Base-by-base conservation (phyloP, 2,888 invertebrate genomes). In the Salticus scenicus region DNA sequence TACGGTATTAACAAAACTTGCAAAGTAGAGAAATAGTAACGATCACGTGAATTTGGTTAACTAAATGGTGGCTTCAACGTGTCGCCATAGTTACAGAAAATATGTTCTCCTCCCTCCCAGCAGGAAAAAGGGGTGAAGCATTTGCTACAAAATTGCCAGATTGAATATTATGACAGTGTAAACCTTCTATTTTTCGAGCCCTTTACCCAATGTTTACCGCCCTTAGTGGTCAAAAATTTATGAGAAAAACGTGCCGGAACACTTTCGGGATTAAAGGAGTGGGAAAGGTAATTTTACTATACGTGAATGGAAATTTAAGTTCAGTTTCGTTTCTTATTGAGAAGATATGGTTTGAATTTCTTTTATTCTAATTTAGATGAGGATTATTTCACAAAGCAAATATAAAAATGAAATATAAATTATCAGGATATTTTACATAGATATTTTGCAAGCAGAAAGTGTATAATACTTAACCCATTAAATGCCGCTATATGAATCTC, bases 11-110 rank as follows among this genome's bases (percentile, higher is more conserved):
- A 24, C 20, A 57, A 57, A 72, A 27, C 31, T 27, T 51, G 63
- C 41, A 41, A 73, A 63, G 63, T 74, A 33, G 69, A 71, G 82
- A 82, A 82, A 82, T 75, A 82, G 71, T 82, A 75, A 31, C 66
- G 70, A 70, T 82, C 75, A 75, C 82, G 74, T 82, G 64, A 70
- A 69, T 74, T 51, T 10, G 70, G 63, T 70, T 73, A 73, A 69
- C 74, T 69, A 51, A 51, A 74, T 74, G 81, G 57, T 28, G 70
- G 63, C 70, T 69, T 82, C 75, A 82, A 71, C 70, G 70, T 70
- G 75, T 75, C 42, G 24, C 75, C 64, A 82, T 71, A 42, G 82
- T n/a, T 30, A 75, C 82, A 63, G 24, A 20, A 30, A 69, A 51
- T 74, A 81, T 70, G 72, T 42, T 47, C 67, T 47, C 7, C 7